A percentile compares a stretch with the other conserved stretches of the same genome.
Evolutionary conservation across 53 echinoderm and acorn worm genomes (phyloP).

Genomic region (Echinometra lucunter): DNA sequence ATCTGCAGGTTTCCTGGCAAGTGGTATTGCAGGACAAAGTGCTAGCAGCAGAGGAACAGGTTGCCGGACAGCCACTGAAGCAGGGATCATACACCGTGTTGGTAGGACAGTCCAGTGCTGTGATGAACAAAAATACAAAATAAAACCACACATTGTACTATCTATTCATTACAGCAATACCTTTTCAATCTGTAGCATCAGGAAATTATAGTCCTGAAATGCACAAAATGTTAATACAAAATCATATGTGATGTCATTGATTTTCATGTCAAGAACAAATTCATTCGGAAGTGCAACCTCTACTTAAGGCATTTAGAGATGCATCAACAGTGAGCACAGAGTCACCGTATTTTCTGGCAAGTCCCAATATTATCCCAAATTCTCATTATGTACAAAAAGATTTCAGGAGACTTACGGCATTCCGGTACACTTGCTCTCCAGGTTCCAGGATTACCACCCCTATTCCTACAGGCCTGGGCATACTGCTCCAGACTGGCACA

Average conservation of each 20-base stretch:
- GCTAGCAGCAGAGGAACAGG: conserved; percentile 63
- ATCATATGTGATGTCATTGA: no score
- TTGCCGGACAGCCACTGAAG: conserved; percentile 77
- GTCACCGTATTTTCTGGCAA: no score
- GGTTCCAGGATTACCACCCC: conserved; percentile 73
- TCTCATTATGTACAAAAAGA: no score
- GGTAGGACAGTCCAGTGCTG: conserved; percentile 70
- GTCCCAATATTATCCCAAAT: no score
- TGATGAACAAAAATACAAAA: neutral
- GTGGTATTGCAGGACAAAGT: conserved; percentile 60
- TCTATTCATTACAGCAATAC: neutral
- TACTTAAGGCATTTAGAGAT: no score
- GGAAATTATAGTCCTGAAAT: neutral
- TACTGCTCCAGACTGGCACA: conserved; percentile 82
- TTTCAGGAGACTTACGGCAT: conserved; percentile 80
- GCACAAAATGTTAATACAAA: neutral
- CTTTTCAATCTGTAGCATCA: neutral
- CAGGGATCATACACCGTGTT: conserved; percentile 78
- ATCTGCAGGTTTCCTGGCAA: conserved; percentile 78
- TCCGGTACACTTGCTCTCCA: conserved; percentile 74
- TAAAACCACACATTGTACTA: neutral
- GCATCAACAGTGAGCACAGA: no score
- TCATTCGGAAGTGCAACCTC: no score
- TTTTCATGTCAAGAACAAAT: no score
- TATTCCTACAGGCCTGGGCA: conserved; percentile 74